These are phyloP conservation scores for Lymantria monacha DNA, from an alignment of 2,888 invertebrate genomes.

Conservation along the genomic window DNA sequence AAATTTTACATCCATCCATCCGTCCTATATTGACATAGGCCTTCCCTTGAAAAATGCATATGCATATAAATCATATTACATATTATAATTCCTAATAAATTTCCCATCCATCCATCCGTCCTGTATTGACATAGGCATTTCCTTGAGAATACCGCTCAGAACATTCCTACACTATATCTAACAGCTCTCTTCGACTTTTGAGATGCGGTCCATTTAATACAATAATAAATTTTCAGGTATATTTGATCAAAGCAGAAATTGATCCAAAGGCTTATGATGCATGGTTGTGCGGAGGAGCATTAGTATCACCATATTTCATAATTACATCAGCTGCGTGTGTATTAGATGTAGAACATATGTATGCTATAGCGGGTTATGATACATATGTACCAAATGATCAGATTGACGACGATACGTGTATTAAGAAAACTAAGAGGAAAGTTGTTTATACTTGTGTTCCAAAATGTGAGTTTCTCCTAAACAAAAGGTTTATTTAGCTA, in stretches of 20 bases:
- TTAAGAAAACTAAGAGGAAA: conserved; percentile 41
- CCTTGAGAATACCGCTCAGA: too few species aligned
- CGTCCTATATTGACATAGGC: too few species aligned
- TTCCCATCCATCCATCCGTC: too few species aligned
- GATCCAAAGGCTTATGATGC: conserved; percentile 26
- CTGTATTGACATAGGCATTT: too few species aligned
- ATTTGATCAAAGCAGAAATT: conserved; percentile 25
- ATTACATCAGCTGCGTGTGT: conserved; percentile 44
- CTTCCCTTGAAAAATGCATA: too few species aligned
- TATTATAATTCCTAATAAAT: neutral
- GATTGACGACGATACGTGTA: conserved; percentile 38
- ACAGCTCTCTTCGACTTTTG: too few species aligned
- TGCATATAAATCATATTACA: neutral
- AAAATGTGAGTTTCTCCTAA: conserved; percentile 30
- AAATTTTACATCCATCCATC: too few species aligned
- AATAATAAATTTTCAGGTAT: conserved; percentile 23
- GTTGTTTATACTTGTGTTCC: conserved; percentile 45
- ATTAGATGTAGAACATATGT: conserved; percentile 35
- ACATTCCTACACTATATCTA: too few species aligned
- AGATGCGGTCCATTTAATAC: too few species aligned
- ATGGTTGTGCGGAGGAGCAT: conserved; percentile 42
- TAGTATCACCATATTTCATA: conserved; percentile 24
- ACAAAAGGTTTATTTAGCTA: too few species aligned
- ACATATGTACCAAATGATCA: conserved; percentile 33
- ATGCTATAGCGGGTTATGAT: conserved; percentile 41